phyloP scores from a whole-genome alignment of 2,797 vertebrate genomes.

The Eulemur rubriventer region DNA sequence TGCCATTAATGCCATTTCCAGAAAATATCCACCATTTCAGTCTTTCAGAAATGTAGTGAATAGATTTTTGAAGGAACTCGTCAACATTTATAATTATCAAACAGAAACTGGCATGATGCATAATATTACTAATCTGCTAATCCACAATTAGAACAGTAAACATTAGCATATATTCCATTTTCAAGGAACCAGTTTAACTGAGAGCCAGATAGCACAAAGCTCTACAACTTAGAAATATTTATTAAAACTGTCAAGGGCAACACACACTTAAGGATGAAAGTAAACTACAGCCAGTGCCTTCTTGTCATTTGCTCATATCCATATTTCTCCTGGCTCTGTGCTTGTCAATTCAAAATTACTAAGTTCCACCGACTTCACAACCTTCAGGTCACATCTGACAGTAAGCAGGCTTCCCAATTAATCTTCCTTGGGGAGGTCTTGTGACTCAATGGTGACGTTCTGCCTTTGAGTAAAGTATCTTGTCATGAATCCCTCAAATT shows the following conservation, averaged over 20 bases:
- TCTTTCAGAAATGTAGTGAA: constrained; percentile 15
- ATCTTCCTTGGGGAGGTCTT: not conserved
- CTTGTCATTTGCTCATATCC: not conserved
- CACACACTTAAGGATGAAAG: not conserved
- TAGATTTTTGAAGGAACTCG: not conserved
- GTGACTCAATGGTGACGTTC: not conserved
- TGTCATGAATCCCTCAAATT: not conserved
- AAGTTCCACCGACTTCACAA: not conserved
- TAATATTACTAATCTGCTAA: not conserved
- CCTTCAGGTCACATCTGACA: not conserved
- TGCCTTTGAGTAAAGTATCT: not conserved
- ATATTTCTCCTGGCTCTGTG: not conserved
- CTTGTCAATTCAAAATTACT: not conserved
- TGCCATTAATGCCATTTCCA: not conserved
- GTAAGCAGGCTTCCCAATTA: not conserved
- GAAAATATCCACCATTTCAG: not conserved
- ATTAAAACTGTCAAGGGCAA: not conserved
- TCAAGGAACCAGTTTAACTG: not conserved
- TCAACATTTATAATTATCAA: not conserved
- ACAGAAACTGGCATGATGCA: not conserved
- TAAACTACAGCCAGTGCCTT: not conserved
- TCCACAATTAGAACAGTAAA: not conserved
- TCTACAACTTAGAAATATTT: not conserved
- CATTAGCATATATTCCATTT: not conserved
- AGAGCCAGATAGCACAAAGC: not conserved